phyloP scores from a whole-genome alignment of 2,888 invertebrate species.

The Melinopterus prodromus region DNA sequence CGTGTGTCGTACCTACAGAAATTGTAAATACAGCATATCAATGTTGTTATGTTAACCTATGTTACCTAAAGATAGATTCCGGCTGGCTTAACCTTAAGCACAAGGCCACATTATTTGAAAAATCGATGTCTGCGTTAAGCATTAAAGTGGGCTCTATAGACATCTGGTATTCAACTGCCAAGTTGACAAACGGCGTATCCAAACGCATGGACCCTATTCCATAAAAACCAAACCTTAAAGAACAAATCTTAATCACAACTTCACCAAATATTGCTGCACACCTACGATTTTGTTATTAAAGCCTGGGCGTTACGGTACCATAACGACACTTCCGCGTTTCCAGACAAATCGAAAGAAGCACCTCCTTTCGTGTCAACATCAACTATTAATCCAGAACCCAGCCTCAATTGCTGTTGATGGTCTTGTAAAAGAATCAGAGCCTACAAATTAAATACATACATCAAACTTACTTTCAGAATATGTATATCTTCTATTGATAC shows the following conservation, averaged over 20 bases:
- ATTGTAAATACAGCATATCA: background rate
- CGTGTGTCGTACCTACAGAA: conserved; percentile 67
- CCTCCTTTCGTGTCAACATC: conserved; percentile 74
- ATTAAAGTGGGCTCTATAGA: conserved; percentile 74
- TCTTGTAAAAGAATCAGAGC: conserved; percentile 76
- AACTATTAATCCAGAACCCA: conserved; percentile 76
- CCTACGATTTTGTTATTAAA: conserved; percentile 77
- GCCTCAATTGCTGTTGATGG: conserved; percentile 70
- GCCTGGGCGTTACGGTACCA: conserved; percentile 86
- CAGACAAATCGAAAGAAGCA: conserved; percentile 80
- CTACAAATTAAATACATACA: background rate
- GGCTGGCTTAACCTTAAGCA: conserved; percentile 81
- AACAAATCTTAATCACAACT: conserved; percentile 17
- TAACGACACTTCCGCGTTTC: conserved; percentile 80
- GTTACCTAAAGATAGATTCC: conserved; percentile 68
- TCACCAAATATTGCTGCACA: conserved; percentile 25
- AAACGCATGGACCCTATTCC: conserved; percentile 70
- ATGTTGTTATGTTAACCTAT: no score
- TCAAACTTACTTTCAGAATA: no score
- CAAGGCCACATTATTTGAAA: conserved; percentile 75
- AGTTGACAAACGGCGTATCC: conserved; percentile 71
- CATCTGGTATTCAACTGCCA: conserved; percentile 71
- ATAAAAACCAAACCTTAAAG: conserved; percentile 72
- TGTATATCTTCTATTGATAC: no score
- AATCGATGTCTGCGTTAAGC: conserved; percentile 78